phyloP scores from a whole-genome alignment of 2,888 invertebrate genomes.

The Netelia virgata region DNA sequence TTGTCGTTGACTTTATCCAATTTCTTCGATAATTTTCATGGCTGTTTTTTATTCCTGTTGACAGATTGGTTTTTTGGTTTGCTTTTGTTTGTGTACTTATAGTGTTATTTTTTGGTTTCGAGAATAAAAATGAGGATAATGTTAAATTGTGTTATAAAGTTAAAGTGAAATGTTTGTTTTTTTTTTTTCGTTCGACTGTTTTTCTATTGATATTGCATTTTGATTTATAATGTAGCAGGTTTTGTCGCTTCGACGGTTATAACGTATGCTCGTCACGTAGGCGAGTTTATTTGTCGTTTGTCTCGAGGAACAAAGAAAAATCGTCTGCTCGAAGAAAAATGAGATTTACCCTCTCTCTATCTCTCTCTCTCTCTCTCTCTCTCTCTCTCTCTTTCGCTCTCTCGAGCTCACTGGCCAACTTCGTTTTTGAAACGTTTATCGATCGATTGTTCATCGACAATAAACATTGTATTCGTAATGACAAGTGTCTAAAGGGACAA shows the following conservation, averaged over 20 bases:
- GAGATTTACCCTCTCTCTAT: not conserved
- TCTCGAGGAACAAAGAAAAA: constrained; percentile 27
- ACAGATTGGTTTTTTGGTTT: not conserved
- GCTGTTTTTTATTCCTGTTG: constrained; percentile 3
- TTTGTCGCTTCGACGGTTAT: not conserved
- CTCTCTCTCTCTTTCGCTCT: not conserved
- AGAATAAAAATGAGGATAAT: too few species aligned
- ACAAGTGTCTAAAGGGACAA: too few species aligned
- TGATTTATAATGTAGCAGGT: not conserved
- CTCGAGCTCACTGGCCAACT: too few species aligned
- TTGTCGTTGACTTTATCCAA: constrained; percentile 29
- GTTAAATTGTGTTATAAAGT: too few species aligned
- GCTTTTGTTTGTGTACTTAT: not conserved
- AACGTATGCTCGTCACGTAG: constrained; percentile 11
- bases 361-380: too few species aligned
- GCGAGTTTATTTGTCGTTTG: constrained; percentile 2
- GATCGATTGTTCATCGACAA: too few species aligned
- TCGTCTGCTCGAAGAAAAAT: not conserved
- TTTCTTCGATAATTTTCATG: not conserved
- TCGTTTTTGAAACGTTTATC: too few species aligned
- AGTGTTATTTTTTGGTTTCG: not conserved
- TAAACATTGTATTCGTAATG: too few species aligned
- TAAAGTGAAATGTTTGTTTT: too few species aligned
- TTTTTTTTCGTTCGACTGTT: too few species aligned
- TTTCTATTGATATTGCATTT: too few species aligned